A percentile compares a stretch with the other conserved stretches of the same genome.
These are phyloP conservation scores for Odontocerum albicorne DNA, from an alignment of 2,888 invertebrate genomes.

Conservation along the genomic window DNA sequence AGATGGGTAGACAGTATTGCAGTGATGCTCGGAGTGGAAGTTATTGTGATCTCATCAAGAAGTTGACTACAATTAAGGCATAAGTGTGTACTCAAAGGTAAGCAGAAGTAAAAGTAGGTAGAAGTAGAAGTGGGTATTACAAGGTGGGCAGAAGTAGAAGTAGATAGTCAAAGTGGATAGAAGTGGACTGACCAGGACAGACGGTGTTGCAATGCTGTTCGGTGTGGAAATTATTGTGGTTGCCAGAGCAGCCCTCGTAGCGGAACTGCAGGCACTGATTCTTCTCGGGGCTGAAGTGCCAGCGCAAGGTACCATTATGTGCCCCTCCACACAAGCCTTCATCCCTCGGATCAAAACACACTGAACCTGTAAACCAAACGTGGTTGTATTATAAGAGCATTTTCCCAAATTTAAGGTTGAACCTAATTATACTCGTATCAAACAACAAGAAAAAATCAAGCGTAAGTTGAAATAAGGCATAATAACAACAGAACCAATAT, in stretches of 20 bases:
- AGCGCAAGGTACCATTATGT: slow-evolving; percentile 57
- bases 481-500: too few relatives aligned
- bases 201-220: slow-evolving; percentile 77
- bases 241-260: slow-evolving; percentile 75
- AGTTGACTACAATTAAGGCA: too few relatives aligned
- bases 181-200: slow-evolving; percentile 67
- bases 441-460: too few relatives aligned
- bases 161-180: too few relatives aligned
- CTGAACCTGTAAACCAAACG: slow-evolving; percentile 62
- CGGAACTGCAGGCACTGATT: slow-evolving; percentile 75
- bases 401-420: too few relatives aligned
- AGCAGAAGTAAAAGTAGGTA: too few relatives aligned
- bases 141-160: background rate
- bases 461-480: too few relatives aligned
- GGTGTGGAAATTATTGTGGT: slow-evolving; percentile 83
- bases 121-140: too few relatives aligned
- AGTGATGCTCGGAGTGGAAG: slow-evolving; percentile 77
- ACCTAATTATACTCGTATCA: too few relatives aligned
- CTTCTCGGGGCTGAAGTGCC: slow-evolving; percentile 75
- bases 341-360: slow-evolving; percentile 76
- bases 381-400: too few relatives aligned
- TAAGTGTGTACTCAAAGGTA: too few relatives aligned
- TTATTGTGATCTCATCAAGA: slow-evolving; percentile 88
- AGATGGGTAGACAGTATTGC: slow-evolving; percentile 80
- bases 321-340: slow-evolving; percentile 56